These are phyloP conservation scores for Hemistola chrysoprasaria DNA, from an alignment of 2,888 invertebrate species.

Conservation along the genomic window DNA sequence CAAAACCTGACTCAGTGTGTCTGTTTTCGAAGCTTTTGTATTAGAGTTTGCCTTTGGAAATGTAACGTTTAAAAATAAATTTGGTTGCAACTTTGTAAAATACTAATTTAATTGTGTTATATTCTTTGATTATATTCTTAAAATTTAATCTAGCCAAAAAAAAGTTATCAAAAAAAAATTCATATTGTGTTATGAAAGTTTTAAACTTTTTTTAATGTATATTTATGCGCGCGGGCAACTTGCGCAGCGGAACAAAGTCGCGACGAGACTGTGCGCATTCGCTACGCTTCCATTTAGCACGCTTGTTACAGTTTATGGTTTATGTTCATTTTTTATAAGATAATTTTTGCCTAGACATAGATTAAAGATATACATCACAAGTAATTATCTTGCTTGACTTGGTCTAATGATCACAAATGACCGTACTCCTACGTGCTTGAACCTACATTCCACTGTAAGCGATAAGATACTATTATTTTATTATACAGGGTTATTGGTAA, in stretches of 20 bases:
- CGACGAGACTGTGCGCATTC: slow-evolving; percentile 52
- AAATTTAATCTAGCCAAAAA: too few species aligned
- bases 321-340: slow-evolving; percentile 36
- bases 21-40: slow-evolving; percentile 19
- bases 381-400: slow-evolving; percentile 47
- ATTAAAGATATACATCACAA: slow-evolving; percentile 24
- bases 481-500: too few species aligned
- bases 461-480: too few species aligned
- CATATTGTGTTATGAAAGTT: too few species aligned
- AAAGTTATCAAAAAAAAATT: too few species aligned
- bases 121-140: too few species aligned
- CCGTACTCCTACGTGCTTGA: neutral
- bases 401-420: slow-evolving; percentile 11
- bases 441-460: too few species aligned
- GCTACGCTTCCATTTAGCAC: slow-evolving; percentile 24
- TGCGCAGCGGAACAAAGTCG: slow-evolving; percentile 46
- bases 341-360: slow-evolving; percentile 34
- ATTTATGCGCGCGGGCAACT: slow-evolving; percentile 38
- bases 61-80: too few species aligned
- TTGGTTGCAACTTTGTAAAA: too few species aligned
- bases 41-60: too few species aligned
- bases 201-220: too few species aligned
- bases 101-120: too few species aligned
- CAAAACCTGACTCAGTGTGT: slow-evolving; percentile 43
- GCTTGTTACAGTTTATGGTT: slow-evolving; percentile 27